Base-by-base conservation (phyloP, 2,888 invertebrate genomes). In the Macrosoma leucophasiata region DNA sequence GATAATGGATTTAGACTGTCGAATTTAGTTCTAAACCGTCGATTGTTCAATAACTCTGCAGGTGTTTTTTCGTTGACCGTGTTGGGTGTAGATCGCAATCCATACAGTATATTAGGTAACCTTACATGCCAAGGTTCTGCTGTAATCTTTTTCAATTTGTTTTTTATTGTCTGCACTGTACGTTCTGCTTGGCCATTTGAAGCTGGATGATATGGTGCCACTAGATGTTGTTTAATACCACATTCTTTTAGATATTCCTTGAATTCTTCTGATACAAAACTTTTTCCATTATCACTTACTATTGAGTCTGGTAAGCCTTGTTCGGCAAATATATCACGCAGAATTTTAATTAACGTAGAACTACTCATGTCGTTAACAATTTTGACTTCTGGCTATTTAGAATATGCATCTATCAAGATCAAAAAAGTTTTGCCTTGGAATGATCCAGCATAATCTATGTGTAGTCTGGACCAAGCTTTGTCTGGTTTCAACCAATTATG, bases 181-280 rank as follows among this genome's bases (percentile, higher is more conserved):
- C 43, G 29, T 20, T 46, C 45, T 3, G 39, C 39, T 11, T 39
- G 33, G 0, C 47, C 45, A 29, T 47, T 46, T 6, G 45, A 38
- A 3, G 43, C 31, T 1, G 46, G 46, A 17, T 46, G 43, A 15
- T 45, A 45, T 9, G 46, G 49, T 5, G 33, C 17, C 8, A 35
- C 30, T 1, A 25, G 33, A 1, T 43, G n/a, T 10, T 46, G 43
- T 13, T 21, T 22, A 13, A 46, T 43, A 5, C 33, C 33, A 33
- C 39, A 42, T 1, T 30, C 21, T 7, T 30, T 4, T 2, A 44
- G 4, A 32, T 44, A 48, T 6, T 32, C 21, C 24, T 46, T 28
- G 24, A 40, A 37, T 31, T 48, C 46, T 14, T 15, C 32, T 6
- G 39, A 43, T 10, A 29, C 29, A 25, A 48, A 43, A 4, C 35